phyloP scores from a whole-genome alignment of 2,888 invertebrate genomes.

The Herminia tarsipennalis region DNA sequence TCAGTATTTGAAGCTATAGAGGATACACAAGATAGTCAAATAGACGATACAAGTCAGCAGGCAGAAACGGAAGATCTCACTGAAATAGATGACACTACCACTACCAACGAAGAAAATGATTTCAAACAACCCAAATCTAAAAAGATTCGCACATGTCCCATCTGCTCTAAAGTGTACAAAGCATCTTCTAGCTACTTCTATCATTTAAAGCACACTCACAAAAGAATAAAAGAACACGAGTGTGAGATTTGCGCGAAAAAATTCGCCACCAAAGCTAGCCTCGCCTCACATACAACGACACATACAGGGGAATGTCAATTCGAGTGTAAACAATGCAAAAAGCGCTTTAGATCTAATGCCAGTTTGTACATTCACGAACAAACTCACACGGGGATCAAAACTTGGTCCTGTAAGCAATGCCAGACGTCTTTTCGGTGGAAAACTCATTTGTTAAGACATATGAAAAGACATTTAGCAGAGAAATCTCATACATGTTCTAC shows the following conservation, averaged over 20 bases:
- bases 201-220: conserved; percentile 81
- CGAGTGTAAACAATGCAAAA: conserved; percentile 76
- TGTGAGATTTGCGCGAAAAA: conserved; percentile 79
- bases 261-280: conserved; percentile 74
- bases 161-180: conserved; percentile 76
- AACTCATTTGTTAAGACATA: conserved; percentile 73
- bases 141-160: conserved; percentile 72
- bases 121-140: background rate
- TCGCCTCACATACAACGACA: conserved; percentile 73
- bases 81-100: conserved; percentile 4
- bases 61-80: conserved; percentile 1
- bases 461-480: conserved; percentile 68
- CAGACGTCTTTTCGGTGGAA: conserved; percentile 75
- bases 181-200: conserved; percentile 82
- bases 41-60: conserved; percentile 3
- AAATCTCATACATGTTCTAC: conserved; percentile 69
- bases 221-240: conserved; percentile 68
- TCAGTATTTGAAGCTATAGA: conserved; percentile 68
- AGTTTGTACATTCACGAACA: conserved; percentile 80
- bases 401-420: conserved; percentile 59
- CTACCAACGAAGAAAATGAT: background rate
- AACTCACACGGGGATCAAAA: conserved; percentile 55
- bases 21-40: conserved; percentile 56
- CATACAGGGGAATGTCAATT: conserved; percentile 74
- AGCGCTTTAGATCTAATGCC: conserved; percentile 77